A percentile compares a stretch with the other conserved stretches of the same genome.
Evolutionary conservation across 2,888 invertebrate genomes (phyloP).

Genomic region (Drosophila anomelani): DNA sequence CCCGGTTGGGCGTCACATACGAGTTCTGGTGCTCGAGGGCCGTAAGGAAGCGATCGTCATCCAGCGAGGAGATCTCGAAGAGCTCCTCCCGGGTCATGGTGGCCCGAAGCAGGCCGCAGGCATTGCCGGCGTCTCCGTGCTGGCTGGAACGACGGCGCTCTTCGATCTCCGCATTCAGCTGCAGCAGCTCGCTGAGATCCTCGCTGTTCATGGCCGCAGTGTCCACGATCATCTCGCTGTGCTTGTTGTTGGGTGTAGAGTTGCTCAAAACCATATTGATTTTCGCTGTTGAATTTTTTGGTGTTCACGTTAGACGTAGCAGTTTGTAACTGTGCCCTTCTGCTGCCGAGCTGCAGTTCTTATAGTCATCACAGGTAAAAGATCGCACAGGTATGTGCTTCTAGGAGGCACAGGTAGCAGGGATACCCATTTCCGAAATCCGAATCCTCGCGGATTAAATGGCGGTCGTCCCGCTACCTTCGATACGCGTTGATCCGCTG

Average conservation of each 20-base stretch:
- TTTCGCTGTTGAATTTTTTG: slow-evolving; percentile 11
- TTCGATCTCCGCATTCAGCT: slow-evolving; percentile 76
- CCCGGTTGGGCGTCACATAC: slow-evolving; percentile 29
- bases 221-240: slow-evolving; percentile 66
- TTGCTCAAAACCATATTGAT: slow-evolving; percentile 69
- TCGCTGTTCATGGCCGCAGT: slow-evolving; percentile 75
- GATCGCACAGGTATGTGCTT: rapidly evolving
- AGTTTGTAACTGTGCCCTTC: slow-evolving; percentile 61
- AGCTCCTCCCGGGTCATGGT: slow-evolving; percentile 76
- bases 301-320: slow-evolving; percentile 64
- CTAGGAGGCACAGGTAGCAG: not conserved
- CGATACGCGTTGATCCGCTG: slow-evolving; percentile 48
- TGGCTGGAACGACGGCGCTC: slow-evolving; percentile 56
- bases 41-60: slow-evolving; percentile 74
- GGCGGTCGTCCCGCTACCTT: not conserved
- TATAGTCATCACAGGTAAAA: slow-evolving; percentile 49
- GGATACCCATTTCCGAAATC: not conserved
- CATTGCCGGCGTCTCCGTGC: slow-evolving; percentile 41
- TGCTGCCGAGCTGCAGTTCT: slow-evolving; percentile 16
- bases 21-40: slow-evolving; percentile 72
- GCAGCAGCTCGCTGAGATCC: slow-evolving; percentile 73
- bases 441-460: slow-evolving; percentile 18
- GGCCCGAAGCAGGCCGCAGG: slow-evolving; percentile 60
- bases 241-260: slow-evolving; percentile 60
- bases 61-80: slow-evolving; percentile 75